Evolutionary conservation across 1,140 invertebrate species (phyloP).

Genomic region (Pseudomyrmex gracilis): DNA sequence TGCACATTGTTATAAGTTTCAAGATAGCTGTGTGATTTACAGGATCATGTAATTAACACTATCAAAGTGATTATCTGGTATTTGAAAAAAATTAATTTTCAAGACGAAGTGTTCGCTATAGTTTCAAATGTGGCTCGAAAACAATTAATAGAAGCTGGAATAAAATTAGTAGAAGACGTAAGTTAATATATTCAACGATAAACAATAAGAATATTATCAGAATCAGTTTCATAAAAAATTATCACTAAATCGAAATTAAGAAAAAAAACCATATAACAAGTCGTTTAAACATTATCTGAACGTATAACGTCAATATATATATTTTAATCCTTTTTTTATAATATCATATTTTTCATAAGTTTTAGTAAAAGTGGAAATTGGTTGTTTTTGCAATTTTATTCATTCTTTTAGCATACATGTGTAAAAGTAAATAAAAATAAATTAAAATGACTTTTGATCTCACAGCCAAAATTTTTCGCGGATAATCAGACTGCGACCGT

Average conservation of each 20-base stretch:
- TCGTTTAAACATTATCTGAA: background rate
- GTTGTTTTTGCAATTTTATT: background rate
- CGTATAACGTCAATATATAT: background rate
- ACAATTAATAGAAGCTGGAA: constrained; percentile 67
- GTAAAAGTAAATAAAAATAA: background rate
- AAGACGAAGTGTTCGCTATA: constrained; percentile 83
- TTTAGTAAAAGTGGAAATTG: background rate
- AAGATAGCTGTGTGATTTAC: constrained; percentile 10
- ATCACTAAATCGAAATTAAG: too few species aligned
- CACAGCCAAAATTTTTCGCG: constrained; percentile 64
- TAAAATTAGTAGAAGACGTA: constrained; percentile 70
- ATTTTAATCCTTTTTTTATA: too few species aligned
- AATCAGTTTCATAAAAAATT: too few species aligned
- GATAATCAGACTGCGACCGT: constrained; percentile 26
- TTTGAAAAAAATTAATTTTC: constrained; percentile 82
- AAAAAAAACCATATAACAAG: background rate
- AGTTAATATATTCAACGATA: constrained; percentile 62
- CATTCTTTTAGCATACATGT: constrained; percentile 33
- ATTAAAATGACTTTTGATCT: constrained; percentile 7
- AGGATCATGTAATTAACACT: constrained; percentile 83
- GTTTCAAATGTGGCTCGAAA: constrained; percentile 68
- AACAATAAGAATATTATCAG: too few species aligned
- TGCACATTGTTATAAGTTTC: too few species aligned
- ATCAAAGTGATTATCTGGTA: constrained; percentile 81
- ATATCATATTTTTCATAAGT: too few species aligned